phyloP scores from a whole-genome alignment of 35 echinoderm and acorn worm species.

The Heliocidaris erythrogramma region DNA sequence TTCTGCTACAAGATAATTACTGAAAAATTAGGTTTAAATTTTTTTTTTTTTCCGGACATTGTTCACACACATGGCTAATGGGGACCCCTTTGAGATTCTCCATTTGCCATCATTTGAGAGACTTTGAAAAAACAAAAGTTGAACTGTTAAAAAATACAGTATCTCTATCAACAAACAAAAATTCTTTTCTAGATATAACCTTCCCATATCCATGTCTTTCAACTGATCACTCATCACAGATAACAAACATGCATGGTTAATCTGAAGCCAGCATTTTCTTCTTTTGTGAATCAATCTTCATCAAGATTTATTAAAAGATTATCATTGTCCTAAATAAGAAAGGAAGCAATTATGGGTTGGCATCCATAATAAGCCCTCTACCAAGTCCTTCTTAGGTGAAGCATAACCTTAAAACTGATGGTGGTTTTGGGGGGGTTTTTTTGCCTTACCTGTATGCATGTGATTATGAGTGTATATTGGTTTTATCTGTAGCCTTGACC shows the following conservation, averaged over 20 bases:
- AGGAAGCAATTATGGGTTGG: not conserved
- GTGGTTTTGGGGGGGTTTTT: no score
- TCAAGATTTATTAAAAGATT: constrained; percentile 2
- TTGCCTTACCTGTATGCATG: not conserved
- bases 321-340: not conserved
- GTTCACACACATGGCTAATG: no score
- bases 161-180: no score
- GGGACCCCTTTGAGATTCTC: no score
- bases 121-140: no score
- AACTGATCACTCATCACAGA: not conserved
- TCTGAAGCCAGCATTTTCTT: not conserved
- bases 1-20: no score
- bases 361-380: not conserved
- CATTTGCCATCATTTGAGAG: no score
- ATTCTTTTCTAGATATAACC: no score
- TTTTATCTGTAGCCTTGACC: constrained; percentile 33
- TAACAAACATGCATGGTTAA: no score
- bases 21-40: no score
- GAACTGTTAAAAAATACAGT: no score
- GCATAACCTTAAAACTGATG: not conserved
- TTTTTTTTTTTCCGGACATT: no score
- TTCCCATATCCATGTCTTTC: not conserved
- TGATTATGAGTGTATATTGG: not conserved
- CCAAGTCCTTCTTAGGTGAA: not conserved
- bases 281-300: constrained; percentile 50